Percentiles rank a stretch among this genome's conserved stretches.
Conservation (phyloP, 2,797 vertebrate species). For the Clarias laeviceps region DNA sequence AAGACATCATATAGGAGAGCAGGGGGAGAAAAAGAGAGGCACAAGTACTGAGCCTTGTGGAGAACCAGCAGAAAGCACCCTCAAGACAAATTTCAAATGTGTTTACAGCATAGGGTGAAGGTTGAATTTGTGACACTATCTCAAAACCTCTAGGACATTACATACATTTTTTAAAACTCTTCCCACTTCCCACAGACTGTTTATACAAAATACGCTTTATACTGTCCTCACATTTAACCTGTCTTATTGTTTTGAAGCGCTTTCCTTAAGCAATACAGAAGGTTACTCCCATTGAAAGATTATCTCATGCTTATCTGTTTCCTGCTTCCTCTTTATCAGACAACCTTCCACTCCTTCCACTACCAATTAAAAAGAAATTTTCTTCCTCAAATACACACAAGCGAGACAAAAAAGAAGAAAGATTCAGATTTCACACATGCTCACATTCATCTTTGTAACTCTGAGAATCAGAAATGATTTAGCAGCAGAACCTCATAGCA, state of each 20-base stretch:
- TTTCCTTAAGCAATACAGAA: background rate
- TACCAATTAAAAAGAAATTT: constrained; percentile 34
- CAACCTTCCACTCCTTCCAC: constrained; percentile 33
- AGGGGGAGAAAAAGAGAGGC: too few species aligned
- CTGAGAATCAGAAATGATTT: background rate
- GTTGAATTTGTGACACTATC: background rate
- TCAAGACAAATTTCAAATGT: too few species aligned
- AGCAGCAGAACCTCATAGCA: background rate
- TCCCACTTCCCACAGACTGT: background rate
- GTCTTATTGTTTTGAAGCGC: background rate
- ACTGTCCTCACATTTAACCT: background rate
- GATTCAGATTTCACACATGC: background rate
- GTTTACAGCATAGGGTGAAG: background rate
- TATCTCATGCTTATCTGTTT: constrained; percentile 30
- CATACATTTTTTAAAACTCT: background rate
- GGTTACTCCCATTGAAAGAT: constrained; percentile 17
- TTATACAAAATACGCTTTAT: background rate
- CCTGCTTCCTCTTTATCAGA: constrained; percentile 33
- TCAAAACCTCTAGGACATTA: background rate
- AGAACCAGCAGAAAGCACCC: too few species aligned
- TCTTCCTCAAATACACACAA: background rate
- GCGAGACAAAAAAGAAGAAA: background rate
- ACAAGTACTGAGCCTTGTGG: too few species aligned
- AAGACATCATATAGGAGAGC: too few species aligned
- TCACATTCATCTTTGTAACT: background rate